These are phyloP conservation scores for Harpalus rufipes DNA, from an alignment of 2,888 invertebrate species.

Conservation along the genomic window DNA sequence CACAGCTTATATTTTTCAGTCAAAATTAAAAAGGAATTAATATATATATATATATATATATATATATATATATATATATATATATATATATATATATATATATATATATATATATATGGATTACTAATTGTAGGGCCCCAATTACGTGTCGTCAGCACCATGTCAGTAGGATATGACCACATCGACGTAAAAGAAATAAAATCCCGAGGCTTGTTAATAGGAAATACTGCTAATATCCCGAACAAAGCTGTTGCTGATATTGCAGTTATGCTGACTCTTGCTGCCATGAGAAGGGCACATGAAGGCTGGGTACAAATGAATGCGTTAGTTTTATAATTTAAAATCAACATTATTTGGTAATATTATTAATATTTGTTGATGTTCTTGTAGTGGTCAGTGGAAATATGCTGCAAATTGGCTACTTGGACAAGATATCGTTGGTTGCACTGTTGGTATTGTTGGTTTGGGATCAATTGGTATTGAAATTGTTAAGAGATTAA, in stretches of 20 bases:
- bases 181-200: slow-evolving; percentile 87
- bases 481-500: slow-evolving; percentile 85
- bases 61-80: too few relatives aligned
- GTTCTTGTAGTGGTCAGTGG: slow-evolving; percentile 82
- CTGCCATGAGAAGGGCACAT: slow-evolving; percentile 84
- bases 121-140: slow-evolving; percentile 79
- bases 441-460: slow-evolving; percentile 89
- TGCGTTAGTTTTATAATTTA: slow-evolving; percentile 71
- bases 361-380: background rate
- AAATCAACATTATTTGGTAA: background rate
- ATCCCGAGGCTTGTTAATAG: slow-evolving; percentile 85
- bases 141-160: slow-evolving; percentile 87
- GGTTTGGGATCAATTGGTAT: slow-evolving; percentile 91
- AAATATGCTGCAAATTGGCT: slow-evolving; percentile 85
- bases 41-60: too few relatives aligned
- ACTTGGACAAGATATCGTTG: slow-evolving; percentile 87
- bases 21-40: too few relatives aligned
- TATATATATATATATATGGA: too few relatives aligned
- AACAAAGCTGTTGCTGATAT: slow-evolving; percentile 90
- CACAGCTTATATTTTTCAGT: too few relatives aligned
- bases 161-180: slow-evolving; percentile 93
- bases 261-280: slow-evolving; percentile 87
- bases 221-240: slow-evolving; percentile 88
- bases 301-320: slow-evolving; percentile 86
- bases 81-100: too few relatives aligned